phyloP scores from a whole-genome alignment of 1,140 invertebrate genomes.

The Aricia agestis region DNA sequence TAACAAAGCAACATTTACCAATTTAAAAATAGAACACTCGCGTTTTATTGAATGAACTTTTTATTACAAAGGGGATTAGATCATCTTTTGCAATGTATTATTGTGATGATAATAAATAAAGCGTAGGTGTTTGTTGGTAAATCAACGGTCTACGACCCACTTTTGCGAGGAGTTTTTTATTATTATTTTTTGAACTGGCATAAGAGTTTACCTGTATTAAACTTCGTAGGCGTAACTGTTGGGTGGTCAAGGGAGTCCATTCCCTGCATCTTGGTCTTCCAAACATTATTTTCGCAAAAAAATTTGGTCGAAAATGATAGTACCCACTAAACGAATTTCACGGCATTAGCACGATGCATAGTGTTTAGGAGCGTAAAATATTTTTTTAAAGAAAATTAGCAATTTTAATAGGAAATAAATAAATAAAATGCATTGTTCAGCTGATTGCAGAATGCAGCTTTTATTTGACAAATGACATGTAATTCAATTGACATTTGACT shows the following conservation, averaged over 20 bases:
- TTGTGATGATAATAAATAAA: slow-evolving; percentile 1
- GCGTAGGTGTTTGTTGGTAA: slow-evolving; percentile 59
- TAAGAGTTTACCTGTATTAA: slow-evolving; percentile 79
- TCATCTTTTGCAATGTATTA: not conserved
- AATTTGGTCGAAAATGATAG: slow-evolving; percentile 28
- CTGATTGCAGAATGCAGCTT: no score
- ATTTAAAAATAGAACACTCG: not conserved
- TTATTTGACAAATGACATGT: no score
- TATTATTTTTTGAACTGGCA: not conserved
- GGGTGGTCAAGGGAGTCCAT: slow-evolving; percentile 80
- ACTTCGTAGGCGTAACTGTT: slow-evolving; percentile 83
- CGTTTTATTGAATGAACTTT: not conserved
- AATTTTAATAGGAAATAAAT: not conserved
- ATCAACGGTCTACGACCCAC: slow-evolving; percentile 14
- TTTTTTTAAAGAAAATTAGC: not conserved
- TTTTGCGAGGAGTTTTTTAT: not conserved
- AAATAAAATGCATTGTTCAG: slow-evolving; percentile 12
- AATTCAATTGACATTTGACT: no score
- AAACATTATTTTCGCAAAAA: slow-evolving; percentile 53
- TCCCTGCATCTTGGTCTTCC: slow-evolving; percentile 79
- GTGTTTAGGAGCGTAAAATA: not conserved
- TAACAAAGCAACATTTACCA: no score
- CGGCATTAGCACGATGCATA: not conserved
- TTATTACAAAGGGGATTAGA: not conserved
- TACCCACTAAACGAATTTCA: slow-evolving; percentile 19